A percentile compares a stretch with the other conserved stretches of the same genome.
Evolutionary conservation across 2,113 vertebrate genomes (phyloP).

Genomic region (Physeter macrocephalus): DNA sequence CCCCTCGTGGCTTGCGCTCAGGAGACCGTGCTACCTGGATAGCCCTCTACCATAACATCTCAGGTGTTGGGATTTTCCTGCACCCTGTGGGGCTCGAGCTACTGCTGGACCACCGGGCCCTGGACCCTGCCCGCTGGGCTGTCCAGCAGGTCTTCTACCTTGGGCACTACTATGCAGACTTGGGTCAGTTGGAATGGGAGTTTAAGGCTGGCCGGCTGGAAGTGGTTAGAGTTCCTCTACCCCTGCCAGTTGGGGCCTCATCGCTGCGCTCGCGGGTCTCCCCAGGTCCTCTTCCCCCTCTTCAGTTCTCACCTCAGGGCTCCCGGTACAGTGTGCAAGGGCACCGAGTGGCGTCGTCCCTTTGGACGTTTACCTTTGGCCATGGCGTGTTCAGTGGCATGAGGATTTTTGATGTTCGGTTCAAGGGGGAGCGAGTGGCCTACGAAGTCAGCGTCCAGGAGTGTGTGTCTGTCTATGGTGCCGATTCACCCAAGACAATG

Average conservation of each 20-base stretch:
- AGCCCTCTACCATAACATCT: slow-evolving; percentile 67
- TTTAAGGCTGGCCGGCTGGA: slow-evolving; percentile 77
- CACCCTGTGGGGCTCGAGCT: slow-evolving; percentile 80
- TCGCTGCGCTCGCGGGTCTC: slow-evolving; percentile 82
- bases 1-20: slow-evolving; percentile 65
- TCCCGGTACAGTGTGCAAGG: slow-evolving; percentile 81
- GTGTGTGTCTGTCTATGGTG: slow-evolving; percentile 88
- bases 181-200: slow-evolving; percentile 70
- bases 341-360: slow-evolving; percentile 84
- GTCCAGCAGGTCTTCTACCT: slow-evolving; percentile 78
- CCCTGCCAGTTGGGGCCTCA: slow-evolving; percentile 69
- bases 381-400: slow-evolving; percentile 85
- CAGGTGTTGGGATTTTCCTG: slow-evolving; percentile 72
- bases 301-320: slow-evolving; percentile 83
- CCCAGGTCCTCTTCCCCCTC: slow-evolving; percentile 62
- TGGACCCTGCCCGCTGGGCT: slow-evolving; percentile 61
- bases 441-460: slow-evolving; percentile 93
- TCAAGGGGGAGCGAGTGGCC: slow-evolving; percentile 83
- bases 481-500: slow-evolving; percentile 84
- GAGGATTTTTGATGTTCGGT: slow-evolving; percentile 86
- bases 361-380: slow-evolving; percentile 91
- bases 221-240: slow-evolving; percentile 55
- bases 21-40: slow-evolving; percentile 77
- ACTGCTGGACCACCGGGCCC: slow-evolving; percentile 77
- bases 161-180: slow-evolving; percentile 77